Evolutionary conservation across 1,140 invertebrate genomes (phyloP).

Genomic region (Caenorhabditis brenneri): DNA sequence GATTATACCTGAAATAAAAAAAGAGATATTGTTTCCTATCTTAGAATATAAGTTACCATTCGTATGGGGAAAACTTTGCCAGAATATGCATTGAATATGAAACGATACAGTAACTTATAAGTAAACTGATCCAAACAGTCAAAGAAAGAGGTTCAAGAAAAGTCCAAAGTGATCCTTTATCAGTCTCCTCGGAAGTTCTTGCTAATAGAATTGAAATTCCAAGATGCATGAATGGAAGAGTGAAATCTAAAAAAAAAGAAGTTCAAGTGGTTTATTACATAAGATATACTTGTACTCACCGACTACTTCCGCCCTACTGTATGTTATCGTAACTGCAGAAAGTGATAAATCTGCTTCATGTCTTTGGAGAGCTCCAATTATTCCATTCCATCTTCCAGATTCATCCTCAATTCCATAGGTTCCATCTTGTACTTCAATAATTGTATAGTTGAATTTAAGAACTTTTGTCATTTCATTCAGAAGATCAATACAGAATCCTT

Average conservation of each 20-base stretch:
- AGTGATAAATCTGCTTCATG: conserved; percentile 88
- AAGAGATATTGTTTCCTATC: background rate
- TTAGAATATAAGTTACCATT: conserved; percentile 76
- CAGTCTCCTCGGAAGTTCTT: conserved; percentile 86
- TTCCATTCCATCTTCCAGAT: conserved; percentile 82
- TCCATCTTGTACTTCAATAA: conserved; percentile 77
- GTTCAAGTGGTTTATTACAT: background rate
- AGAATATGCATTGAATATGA: conserved; percentile 89
- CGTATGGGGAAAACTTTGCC: conserved; percentile 88
- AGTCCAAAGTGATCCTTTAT: conserved; percentile 76
- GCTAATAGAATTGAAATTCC: conserved; percentile 83
- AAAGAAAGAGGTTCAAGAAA: conserved; percentile 91
- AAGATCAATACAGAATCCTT: conserved; percentile 72
- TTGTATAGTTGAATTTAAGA: conserved; percentile 85
- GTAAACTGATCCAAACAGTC: conserved; percentile 95
- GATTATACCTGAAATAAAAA: conserved; percentile 57
- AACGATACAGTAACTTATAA: conserved; percentile 86
- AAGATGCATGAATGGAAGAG: conserved; percentile 93
- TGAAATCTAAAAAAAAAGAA: conserved; percentile 79
- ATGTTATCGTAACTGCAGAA: conserved; percentile 90
- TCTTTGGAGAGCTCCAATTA: conserved; percentile 77
- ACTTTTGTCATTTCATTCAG: conserved; percentile 74
- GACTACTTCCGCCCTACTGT: conserved; percentile 81
- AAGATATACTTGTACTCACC: conserved; percentile 50
- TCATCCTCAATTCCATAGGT: conserved; percentile 77